Percentiles rank a stretch among this genome's conserved stretches.
Evolutionary conservation across 2,888 invertebrate species (phyloP).

Genomic region (Teinopalpus imperialis): DNA sequence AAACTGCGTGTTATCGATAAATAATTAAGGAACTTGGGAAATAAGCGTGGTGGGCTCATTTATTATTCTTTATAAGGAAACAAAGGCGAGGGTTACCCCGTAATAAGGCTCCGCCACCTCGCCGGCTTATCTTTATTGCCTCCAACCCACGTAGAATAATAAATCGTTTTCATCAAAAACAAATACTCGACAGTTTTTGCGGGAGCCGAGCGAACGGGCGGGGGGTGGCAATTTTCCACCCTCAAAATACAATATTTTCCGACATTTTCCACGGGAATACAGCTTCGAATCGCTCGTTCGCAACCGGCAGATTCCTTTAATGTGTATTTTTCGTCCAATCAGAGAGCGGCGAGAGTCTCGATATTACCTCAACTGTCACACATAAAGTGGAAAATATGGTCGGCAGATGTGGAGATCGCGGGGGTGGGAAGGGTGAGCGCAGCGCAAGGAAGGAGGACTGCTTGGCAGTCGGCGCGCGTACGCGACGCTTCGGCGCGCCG

Average conservation of each 20-base stretch:
- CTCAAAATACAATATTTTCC: constrained; percentile 83
- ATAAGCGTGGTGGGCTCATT: constrained; percentile 80
- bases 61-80: constrained; percentile 83
- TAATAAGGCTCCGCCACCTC: constrained; percentile 82
- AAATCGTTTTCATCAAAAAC: constrained; percentile 83
- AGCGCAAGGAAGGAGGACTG: constrained; percentile 43
- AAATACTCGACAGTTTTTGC: constrained; percentile 83
- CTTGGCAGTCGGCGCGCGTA: constrained; percentile 74
- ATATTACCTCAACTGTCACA: constrained; percentile 84
- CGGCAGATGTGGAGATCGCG: constrained; percentile 75
- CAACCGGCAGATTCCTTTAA: constrained; percentile 81
- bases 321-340: constrained; percentile 83
- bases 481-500: constrained; percentile 78
- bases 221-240: constrained; percentile 81
- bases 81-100: constrained; percentile 83
- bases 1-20: constrained; percentile 58
- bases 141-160: constrained; percentile 83
- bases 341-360: constrained; percentile 82
- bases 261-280: constrained; percentile 83
- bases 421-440: constrained; percentile 36
- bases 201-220: constrained; percentile 79
- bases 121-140: constrained; percentile 82
- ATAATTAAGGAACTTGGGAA: constrained; percentile 80
- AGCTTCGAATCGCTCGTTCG: constrained; percentile 81
- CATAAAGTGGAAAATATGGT: constrained; percentile 84